phyloP scores from a whole-genome alignment of 1,140 invertebrate genomes.

The Dendrolimus kikuchii region DNA sequence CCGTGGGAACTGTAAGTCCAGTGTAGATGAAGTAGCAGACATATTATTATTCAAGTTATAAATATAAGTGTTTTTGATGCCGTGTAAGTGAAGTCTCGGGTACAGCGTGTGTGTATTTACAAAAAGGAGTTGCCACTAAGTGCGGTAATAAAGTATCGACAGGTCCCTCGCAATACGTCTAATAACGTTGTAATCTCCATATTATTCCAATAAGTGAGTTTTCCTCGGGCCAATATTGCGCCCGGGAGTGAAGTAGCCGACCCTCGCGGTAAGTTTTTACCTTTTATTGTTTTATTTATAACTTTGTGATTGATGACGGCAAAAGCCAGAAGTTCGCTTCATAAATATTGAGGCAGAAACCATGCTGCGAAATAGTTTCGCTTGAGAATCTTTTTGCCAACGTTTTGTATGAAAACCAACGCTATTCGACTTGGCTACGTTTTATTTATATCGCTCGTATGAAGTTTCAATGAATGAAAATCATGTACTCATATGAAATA shows the following conservation, averaged over 20 bases:
- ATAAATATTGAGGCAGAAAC: slow-evolving; percentile 64
- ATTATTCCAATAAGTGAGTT: slow-evolving; percentile 69
- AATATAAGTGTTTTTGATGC: no score
- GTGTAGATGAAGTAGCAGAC: no score
- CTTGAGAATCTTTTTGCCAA: slow-evolving; percentile 12
- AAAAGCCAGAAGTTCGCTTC: slow-evolving; percentile 48
- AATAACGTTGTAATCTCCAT: slow-evolving; percentile 67
- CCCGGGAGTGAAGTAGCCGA: slow-evolving; percentile 39
- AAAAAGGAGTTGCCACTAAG: no score
- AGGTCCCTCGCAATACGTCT: slow-evolving; percentile 48
- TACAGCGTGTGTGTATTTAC: no score
- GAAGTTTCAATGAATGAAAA: no score
- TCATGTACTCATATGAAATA: no score
- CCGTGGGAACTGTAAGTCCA: no score
- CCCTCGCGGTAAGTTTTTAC: slow-evolving; percentile 59
- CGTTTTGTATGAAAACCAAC: slow-evolving; percentile 1
- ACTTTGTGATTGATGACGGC: slow-evolving; percentile 70
- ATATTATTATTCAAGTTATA: no score
- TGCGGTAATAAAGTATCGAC: slow-evolving; percentile 39
- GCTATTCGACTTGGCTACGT: no score
- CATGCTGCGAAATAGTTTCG: slow-evolving; percentile 50
- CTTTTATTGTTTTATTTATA: slow-evolving; percentile 72
- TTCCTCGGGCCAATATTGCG: slow-evolving; percentile 53
- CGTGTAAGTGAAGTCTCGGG: no score
- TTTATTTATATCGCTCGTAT: no score